A percentile compares a stretch with the other conserved stretches of the same genome.
phyloP scores from a whole-genome alignment of 2,797 vertebrate genomes.

The Brachymystax lenok region DNA sequence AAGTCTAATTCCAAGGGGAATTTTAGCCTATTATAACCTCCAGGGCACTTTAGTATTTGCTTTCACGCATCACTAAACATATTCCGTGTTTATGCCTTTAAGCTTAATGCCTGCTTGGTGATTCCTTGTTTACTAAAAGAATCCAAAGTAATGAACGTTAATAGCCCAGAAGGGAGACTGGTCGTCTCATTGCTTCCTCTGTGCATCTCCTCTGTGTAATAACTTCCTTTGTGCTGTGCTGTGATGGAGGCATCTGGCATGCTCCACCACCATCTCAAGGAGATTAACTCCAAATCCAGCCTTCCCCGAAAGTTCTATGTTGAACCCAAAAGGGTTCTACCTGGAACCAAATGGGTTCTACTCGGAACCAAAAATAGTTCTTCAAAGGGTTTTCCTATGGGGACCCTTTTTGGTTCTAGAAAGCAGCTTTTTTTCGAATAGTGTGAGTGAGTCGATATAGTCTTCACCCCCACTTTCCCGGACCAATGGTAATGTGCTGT shows the following conservation, averaged over 20 bases:
- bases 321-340: too few species aligned
- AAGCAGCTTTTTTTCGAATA: constrained; percentile 21
- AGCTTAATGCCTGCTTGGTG: constrained; percentile 46
- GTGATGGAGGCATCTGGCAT: constrained; percentile 35
- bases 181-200: constrained; percentile 47
- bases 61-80: constrained; percentile 33
- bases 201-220: constrained; percentile 38
- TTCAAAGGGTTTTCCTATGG: not conserved
- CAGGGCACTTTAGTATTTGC: constrained; percentile 23
- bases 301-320: constrained; percentile 20
- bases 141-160: constrained; percentile 65
- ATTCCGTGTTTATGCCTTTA: not conserved
- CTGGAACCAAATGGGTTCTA: too few species aligned
- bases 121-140: constrained; percentile 60
- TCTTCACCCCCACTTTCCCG: too few species aligned
- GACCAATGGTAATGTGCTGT: too few species aligned
- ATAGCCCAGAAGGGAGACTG: constrained; percentile 5
- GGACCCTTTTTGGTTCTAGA: too few species aligned
- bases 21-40: not conserved
- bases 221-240: constrained; percentile 38
- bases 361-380: too few species aligned
- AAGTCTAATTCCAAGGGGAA: too few species aligned
- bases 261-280: constrained; percentile 37
- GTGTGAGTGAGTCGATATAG: too few species aligned
- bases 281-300: constrained; percentile 42